These are phyloP conservation scores for Rhegmatorhina hoffmannsi DNA, from an alignment of 2,113 vertebrate genomes.

Conservation along the genomic window DNA sequence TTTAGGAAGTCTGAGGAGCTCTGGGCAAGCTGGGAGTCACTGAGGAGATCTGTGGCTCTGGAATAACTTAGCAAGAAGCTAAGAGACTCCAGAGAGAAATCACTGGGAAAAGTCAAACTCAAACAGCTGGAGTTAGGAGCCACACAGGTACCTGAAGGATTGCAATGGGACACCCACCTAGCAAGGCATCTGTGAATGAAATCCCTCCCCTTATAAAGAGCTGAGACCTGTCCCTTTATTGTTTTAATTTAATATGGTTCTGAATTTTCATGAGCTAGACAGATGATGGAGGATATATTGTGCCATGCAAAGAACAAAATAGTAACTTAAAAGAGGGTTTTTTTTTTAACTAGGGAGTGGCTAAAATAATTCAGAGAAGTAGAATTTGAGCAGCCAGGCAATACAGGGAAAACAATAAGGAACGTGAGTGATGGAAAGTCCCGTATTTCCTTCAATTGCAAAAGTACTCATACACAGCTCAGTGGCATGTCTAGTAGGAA, in stretches of 20 bases:
- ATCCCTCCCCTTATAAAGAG: not conserved
- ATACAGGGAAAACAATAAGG: not conserved
- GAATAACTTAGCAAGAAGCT: not conserved
- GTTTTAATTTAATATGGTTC: not conserved
- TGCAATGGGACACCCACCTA: not conserved
- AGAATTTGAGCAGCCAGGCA: not conserved
- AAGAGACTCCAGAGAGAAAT: not conserved
- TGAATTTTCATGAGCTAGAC: not conserved
- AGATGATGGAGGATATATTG: not conserved
- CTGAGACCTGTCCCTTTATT: not conserved
- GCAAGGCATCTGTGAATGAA: not conserved
- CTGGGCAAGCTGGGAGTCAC: not conserved
- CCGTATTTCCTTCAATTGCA: not conserved
- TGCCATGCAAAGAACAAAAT: not conserved
- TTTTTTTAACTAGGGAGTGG: not conserved
- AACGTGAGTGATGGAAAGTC: rapidly evolving
- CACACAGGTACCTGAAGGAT: not conserved
- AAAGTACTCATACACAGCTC: not conserved
- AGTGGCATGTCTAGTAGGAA: not conserved
- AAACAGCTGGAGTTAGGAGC: not conserved
- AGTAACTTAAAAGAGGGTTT: not conserved
- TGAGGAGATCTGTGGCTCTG: not conserved
- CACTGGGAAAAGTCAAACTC: not conserved
- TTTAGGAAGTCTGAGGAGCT: not conserved
- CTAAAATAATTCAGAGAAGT: not conserved